Evolutionary conservation across 2,888 invertebrate genomes (phyloP), one percentile per base, ranked within the genome.

Genomic region (Nemoura dubitans): DNA sequence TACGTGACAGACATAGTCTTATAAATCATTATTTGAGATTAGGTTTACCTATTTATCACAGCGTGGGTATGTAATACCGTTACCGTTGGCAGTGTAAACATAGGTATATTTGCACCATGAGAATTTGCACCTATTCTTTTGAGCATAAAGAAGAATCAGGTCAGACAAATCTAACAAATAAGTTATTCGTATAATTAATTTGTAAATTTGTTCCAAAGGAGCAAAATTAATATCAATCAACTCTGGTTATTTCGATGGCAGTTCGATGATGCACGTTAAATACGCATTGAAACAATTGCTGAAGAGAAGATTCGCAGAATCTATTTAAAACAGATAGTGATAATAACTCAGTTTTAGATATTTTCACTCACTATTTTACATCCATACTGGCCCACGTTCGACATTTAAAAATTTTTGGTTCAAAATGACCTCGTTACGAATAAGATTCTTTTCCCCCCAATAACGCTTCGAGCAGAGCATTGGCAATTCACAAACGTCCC

Each of bases 81-180:
- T 59, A 59, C 59, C 59, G 59, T 59, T 59, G 59, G 59, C 59
- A 59, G 59, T 59, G 59, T 59, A 59, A 59, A 59, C 59, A 59
- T 59, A 59, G 59, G 59, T 59, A 59, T 59, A 10, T 59, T 59
- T 59, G 59, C 59, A 59, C 59, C 59, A 59, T 59, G 59, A 59
- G 59, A 59, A 59, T 59, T 59, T 59, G 59, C 59, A 59, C 59
- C 59, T 59, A 59, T 59, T 59, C 3, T 21, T 59, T 59, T 59
- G 59, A 59, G 59, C 59, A 16, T 59, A 59, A 59, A 7, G 59
- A 59, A 59, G 59, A 21, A 59, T 59, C 59, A 59, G 59, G 21
- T 59, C 59, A 59, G 59, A 59, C 10, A 59, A 36, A 59, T 59
- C 59, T 59, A 16, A 59, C 59, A 59, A 59, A 21, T 21, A 59